Evolutionary conservation across 2,888 invertebrate species (phyloP).

Genomic region (Morpho deidamia): DNA sequence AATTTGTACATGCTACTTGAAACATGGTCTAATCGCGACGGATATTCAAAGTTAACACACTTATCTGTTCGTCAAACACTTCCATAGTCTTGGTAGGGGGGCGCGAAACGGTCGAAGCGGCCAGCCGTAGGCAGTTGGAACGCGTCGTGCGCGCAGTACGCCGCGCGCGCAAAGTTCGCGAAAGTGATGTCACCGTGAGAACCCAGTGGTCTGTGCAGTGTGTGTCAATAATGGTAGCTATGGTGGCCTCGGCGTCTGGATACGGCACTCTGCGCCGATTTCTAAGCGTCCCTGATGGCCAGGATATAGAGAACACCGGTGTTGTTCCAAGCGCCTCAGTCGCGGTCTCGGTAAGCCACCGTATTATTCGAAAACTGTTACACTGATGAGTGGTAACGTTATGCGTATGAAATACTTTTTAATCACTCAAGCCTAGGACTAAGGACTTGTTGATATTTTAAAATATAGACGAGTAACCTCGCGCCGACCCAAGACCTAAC

Average conservation of each 20-base stretch:
- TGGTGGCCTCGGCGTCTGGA: conserved; percentile 73
- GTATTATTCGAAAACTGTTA: conserved; percentile 24
- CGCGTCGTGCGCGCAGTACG: conserved; percentile 60
- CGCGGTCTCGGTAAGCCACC: conserved; percentile 65
- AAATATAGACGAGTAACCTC: neutral
- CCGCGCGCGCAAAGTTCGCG: conserved; percentile 30
- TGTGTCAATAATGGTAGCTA: conserved; percentile 62
- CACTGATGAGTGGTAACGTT: conserved; percentile 33
- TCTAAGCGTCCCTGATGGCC: conserved; percentile 69
- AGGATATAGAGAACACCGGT: conserved; percentile 43
- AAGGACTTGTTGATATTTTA: conserved; percentile 1
- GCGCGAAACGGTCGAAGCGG: conserved; percentile 22
- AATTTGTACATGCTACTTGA: neutral
- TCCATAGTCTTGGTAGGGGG: conserved; percentile 44
- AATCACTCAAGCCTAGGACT: conserved; percentile 26
- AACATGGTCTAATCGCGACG: neutral
- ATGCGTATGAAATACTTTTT: conserved; percentile 50
- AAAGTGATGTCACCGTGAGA: conserved; percentile 58
- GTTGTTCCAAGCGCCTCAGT: conserved; percentile 61
- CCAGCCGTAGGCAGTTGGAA: conserved; percentile 44
- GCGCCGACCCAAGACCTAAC: no score
- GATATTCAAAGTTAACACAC: conserved; percentile 6
- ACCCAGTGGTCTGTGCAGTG: conserved; percentile 49
- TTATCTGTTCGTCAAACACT: conserved; percentile 45
- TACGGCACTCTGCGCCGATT: conserved; percentile 73